Base-by-base conservation (phyloP, 2,113 vertebrate genomes). In the Heterotilapia buettikoferi region DNA sequence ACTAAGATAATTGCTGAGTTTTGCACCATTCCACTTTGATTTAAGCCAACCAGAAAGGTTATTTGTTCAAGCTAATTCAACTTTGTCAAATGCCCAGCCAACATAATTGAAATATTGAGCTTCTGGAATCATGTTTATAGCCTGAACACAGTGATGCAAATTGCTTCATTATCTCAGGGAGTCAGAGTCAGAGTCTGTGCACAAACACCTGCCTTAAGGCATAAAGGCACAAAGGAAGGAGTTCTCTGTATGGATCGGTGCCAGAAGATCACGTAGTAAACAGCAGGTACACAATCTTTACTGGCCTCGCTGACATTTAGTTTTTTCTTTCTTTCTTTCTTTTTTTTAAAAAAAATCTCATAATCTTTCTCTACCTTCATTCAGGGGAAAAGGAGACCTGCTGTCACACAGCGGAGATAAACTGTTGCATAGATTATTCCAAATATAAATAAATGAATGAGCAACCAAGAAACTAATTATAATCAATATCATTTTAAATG, bases 31-130 rank as follows among this genome's bases (percentile, higher is more conserved):
- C 38, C 66, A 26, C 66, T 26, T 13, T 0, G 5, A 71, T 73
- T 0, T 45, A 45, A 26, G 21, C 40, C 21, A 26, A 16, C 2
- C 38, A 10, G 3, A 73, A 45, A 26, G 3, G 40, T 73, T 73
- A 18, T 73, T 73, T 73, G 38, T 73, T 4, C 9, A 45, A 73
- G 68, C 1, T 29, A 73, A 73, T 47, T 45, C 68, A 45, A 47
- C 40, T 73, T 45, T 45, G 14, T 45, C 68, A 7, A 47, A 47
- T 45, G 40, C 21, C 24, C 68, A 11, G 21, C 40, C 9, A 2
- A 47, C 68, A 47, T 73, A 73, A 73, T 73, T 73, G 68, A 45
- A 73, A 73, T 73, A 47, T 45, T 73, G 68, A 45, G 68, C 68
- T 73, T 4, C 68, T 47, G 40, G 68, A 47, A 26, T 73, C 40